Evolutionary conservation across 1,140 invertebrate species (phyloP).

Genomic region (Formica selysi): DNA sequence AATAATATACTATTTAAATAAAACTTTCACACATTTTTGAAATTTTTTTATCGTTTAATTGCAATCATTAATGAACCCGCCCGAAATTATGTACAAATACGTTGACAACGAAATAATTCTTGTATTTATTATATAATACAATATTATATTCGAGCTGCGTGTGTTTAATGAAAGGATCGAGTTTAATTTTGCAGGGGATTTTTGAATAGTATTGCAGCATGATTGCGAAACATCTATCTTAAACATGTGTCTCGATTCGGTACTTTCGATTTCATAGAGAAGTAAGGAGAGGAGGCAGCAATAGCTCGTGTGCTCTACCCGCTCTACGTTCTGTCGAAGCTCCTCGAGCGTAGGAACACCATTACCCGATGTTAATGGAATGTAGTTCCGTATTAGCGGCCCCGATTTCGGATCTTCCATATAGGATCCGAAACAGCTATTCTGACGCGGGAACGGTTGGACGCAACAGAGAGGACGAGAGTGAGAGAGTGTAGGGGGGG

Average conservation of each 20-base stretch:
- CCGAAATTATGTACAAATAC: not conserved
- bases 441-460: slow-evolving; percentile 61
- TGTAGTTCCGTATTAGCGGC: slow-evolving; percentile 77
- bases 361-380: slow-evolving; percentile 77
- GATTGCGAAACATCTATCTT: not conserved
- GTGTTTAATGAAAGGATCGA: not conserved
- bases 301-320: not conserved
- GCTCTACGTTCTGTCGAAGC: slow-evolving; percentile 29
- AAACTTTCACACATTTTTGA: not conserved
- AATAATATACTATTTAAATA: not conserved
- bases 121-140: not conserved
- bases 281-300: too few relatives aligned
- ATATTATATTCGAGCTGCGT: too few relatives aligned
- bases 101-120: too few relatives aligned
- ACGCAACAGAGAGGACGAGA: slow-evolving; percentile 22
- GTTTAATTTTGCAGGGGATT: not conserved
- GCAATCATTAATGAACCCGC: not conserved
- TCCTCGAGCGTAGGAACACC: slow-evolving; percentile 68
- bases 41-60: not conserved
- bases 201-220: not conserved
- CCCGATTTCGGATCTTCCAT: slow-evolving; percentile 75
- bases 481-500: not conserved
- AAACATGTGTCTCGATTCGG: not conserved
- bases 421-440: slow-evolving; percentile 74
- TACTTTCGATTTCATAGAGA: slow-evolving; percentile 24